Percentiles rank a stretch among this genome's conserved stretches.
These are phyloP conservation scores for Sebastes nivosus DNA, from an alignment of 2,797 vertebrate species.

Conservation along the genomic window DNA sequence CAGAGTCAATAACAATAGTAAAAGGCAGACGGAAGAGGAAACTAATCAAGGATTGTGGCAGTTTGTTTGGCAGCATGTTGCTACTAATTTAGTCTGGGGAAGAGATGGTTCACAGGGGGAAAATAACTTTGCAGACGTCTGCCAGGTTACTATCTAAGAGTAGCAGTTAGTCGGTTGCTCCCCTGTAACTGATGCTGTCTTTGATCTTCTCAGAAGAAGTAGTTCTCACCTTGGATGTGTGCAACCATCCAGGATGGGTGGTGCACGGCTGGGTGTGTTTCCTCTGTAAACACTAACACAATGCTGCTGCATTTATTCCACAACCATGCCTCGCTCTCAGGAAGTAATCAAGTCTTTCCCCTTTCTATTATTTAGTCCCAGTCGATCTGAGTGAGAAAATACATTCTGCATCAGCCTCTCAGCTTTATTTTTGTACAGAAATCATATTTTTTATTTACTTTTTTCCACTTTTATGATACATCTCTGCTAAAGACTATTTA, in stretches of 20 bases:
- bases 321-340: conserved; percentile 32
- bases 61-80: conserved; percentile 45
- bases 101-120: conserved; percentile 8
- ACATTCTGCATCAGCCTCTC: conserved; percentile 1
- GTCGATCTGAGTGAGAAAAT: not conserved
- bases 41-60: conserved; percentile 54
- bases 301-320: conserved; percentile 60
- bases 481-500: not conserved
- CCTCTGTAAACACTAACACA: conserved; percentile 71
- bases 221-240: conserved; percentile 68
- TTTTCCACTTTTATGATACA: not conserved
- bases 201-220: conserved; percentile 55
- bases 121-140: conserved; percentile 9
- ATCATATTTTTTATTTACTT: not conserved
- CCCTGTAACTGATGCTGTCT: conserved; percentile 57
- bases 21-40: conserved; percentile 44
- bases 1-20: conserved; percentile 52
- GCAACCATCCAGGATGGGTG: conserved; percentile 57
- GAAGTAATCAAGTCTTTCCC: conserved; percentile 60
- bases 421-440: conserved; percentile 14
- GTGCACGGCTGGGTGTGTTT: conserved; percentile 40
- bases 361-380: conserved; percentile 34
- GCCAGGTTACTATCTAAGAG: conserved; percentile 35
- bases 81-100: conserved; percentile 43
- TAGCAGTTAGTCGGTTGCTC: conserved; percentile 29